Base-by-base conservation (phyloP, 2,113 vertebrate genomes). In the Oreocharis arfaki region DNA sequence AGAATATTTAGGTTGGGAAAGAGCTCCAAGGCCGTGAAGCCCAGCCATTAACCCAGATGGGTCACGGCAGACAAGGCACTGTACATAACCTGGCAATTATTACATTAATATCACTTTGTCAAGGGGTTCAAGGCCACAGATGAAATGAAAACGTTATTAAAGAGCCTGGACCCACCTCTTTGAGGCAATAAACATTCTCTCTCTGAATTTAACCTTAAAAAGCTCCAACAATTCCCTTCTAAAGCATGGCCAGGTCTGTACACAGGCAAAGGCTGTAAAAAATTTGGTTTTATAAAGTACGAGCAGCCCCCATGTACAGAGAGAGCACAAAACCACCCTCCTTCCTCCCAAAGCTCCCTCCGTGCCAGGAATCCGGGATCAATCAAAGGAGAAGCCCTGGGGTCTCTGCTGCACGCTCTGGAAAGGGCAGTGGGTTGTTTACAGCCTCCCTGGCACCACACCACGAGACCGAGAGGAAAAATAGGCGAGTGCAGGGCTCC, bases 391-490 rank as follows among this genome's bases (percentile, higher is more conserved):
- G 30, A 24, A 91, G 75, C 65, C 93, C 87, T 41, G 53, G 1
- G 85, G 63, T 93, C 68, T 42, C 6, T 1, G 60, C 9, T 91
- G 15, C 53, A 32, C 33, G 1, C 50, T 87, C 30, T 3, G 53
- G 70, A 39, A 96, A 81, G 82, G 87, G 94, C 90, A 84, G 10
- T 49, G 95, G 89, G 82, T 90, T 97, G 92, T 95, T 97, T 95
- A 75, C 78, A 61, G 84, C 93, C 81, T 91, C 95, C 89, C 78
- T 96, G 92, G 95, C 95, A 96, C 46, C 87, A 33, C 46, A 61
- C 17, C 16, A 3, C 12, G 4, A 67, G 63, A 53, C 1, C 3
- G 26, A 65, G 80, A 88, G 67, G 80, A 55, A 74, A 94, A 95
- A 75, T 2, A 77, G 86, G 65, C 82, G 41, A 67, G 61, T 46